Conservation (phyloP, 2,797 vertebrate species). For the Platyrinchus mystaceus region DNA sequence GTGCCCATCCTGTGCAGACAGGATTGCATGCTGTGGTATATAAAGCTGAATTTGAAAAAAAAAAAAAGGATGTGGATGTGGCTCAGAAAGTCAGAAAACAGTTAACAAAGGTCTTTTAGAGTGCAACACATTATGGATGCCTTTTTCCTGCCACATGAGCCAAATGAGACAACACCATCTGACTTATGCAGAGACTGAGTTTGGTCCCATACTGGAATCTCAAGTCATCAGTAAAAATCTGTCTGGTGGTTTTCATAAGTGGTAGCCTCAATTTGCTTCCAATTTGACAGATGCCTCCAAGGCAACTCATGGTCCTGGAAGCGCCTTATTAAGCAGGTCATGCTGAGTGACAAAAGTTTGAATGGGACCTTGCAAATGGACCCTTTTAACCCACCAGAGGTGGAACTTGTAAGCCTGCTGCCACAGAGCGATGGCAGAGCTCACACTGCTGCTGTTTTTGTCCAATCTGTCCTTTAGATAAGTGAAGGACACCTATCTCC, state of each 20-base stretch:
- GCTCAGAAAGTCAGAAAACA: background rate
- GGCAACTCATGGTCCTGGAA: background rate
- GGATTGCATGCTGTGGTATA: background rate
- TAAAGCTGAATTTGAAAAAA: background rate
- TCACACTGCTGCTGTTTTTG: background rate
- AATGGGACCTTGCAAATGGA: constrained; percentile 7
- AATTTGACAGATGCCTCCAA: background rate
- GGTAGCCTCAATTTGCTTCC: background rate
- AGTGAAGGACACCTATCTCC: constrained; percentile 53
- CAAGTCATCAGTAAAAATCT: background rate
- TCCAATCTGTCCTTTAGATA: constrained; percentile 53
- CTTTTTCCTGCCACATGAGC: background rate
- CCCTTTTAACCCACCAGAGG: background rate
- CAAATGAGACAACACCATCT: background rate
- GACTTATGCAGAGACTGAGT: background rate
- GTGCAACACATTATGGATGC: background rate
- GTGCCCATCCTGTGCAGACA: background rate
- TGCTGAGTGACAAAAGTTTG: background rate
- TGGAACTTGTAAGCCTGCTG: background rate
- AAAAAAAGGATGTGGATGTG: background rate
- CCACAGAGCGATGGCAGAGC: background rate
- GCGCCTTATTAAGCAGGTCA: background rate
- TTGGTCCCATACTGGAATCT: background rate
- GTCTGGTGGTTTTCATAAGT: background rate
- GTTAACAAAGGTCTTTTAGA: background rate